These are phyloP conservation scores for Andrena cerasifolii DNA, from an alignment of 1,140 invertebrate species.

Conservation along the genomic window DNA sequence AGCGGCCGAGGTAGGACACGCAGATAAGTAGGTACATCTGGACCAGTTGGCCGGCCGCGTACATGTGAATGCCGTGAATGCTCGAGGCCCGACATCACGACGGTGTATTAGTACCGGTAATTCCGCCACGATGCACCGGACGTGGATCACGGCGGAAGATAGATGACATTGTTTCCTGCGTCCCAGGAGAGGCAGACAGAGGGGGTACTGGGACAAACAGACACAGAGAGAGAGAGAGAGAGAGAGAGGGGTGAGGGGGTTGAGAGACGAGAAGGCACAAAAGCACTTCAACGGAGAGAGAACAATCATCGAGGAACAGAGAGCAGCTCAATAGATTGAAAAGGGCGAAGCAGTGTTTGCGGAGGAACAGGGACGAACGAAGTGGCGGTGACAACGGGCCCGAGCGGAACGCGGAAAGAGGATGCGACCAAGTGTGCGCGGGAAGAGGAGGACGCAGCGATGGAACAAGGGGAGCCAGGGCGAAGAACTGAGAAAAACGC, in stretches of 20 bases:
- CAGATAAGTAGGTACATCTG: conserved; percentile 47
- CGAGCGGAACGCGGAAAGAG: background rate
- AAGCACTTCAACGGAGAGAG: background rate
- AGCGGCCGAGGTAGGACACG: background rate
- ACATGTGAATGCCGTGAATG: conserved; percentile 52
- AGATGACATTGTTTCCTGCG: conserved; percentile 72
- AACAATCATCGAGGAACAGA: conserved; percentile 7
- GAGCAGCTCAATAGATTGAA: conserved; percentile 10
- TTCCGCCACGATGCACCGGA: conserved; percentile 68
- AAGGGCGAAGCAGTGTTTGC: background rate
- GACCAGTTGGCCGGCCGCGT: conserved; percentile 1
- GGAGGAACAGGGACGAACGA: background rate
- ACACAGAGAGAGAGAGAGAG: background rate
- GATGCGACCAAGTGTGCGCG: too few species aligned
- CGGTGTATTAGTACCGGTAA: conserved; percentile 68
- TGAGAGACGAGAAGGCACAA: background rate
- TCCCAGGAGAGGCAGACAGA: conserved; percentile 43
- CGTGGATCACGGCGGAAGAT: conserved; percentile 71
- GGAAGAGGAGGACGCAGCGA: too few species aligned
- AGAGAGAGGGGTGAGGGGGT: too few species aligned
- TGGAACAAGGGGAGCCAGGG: too few species aligned
- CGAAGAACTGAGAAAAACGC: too few species aligned
- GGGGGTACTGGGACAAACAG: background rate
- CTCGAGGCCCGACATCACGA: conserved; percentile 37
- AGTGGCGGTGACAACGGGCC: background rate